phyloP scores from a whole-genome alignment of 2,888 invertebrate species.

The Drosophila incognita region DNA sequence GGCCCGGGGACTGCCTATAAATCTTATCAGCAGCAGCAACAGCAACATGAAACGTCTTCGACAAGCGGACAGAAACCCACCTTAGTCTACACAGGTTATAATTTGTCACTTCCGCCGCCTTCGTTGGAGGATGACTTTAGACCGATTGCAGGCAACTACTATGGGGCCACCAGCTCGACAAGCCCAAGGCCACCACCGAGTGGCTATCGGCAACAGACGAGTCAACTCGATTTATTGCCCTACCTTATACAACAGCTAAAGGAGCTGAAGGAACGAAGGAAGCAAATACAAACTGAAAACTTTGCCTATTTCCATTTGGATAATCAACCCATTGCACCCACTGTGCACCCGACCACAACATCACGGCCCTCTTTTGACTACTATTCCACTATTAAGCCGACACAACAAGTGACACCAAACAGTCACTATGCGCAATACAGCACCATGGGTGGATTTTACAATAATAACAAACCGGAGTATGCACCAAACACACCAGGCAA shows the following conservation, averaged over 20 bases:
- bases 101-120: constrained; percentile 76
- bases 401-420: constrained; percentile 85
- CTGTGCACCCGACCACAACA: constrained; percentile 28
- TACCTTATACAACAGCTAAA: constrained; percentile 81
- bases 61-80: constrained; percentile 59
- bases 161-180: constrained; percentile 48
- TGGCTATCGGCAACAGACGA: constrained; percentile 49
- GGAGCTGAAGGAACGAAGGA: constrained; percentile 82
- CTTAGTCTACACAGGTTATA: constrained; percentile 74
- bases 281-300: constrained; percentile 79
- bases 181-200: constrained; percentile 52
- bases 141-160: constrained; percentile 76
- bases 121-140: constrained; percentile 75
- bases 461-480: constrained; percentile 80
- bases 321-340: constrained; percentile 62
- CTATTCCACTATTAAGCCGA: constrained; percentile 51
- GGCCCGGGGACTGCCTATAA: constrained; percentile 63
- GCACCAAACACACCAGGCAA: constrained; percentile 45
- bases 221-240: constrained; percentile 72
- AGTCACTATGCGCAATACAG: constrained; percentile 87
- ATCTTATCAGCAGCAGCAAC: constrained; percentile 50
- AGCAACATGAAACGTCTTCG: constrained; percentile 9
- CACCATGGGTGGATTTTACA: constrained; percentile 87
- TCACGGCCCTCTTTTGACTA: constrained; percentile 42
- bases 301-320: constrained; percentile 85